A percentile compares a stretch with the other conserved stretches of the same genome.
Evolutionary conservation across 2,113 vertebrate genomes (phyloP).

Genomic region (Tetrax tetrax): DNA sequence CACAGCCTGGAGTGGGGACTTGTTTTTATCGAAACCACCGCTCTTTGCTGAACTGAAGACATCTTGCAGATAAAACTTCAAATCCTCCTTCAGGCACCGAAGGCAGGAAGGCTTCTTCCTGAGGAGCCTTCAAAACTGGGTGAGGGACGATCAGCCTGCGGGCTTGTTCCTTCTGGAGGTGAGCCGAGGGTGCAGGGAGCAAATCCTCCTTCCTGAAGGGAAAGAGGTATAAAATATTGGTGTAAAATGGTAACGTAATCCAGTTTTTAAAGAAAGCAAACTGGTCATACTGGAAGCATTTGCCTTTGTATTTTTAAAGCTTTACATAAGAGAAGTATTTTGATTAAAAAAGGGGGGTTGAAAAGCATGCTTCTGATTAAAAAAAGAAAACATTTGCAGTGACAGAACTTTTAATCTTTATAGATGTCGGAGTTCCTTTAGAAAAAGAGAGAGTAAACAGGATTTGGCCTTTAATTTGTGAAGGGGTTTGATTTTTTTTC

Average conservation of each 20-base stretch:
- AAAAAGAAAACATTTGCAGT: neutral
- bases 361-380: neutral
- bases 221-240: neutral
- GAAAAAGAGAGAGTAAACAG: slow-evolving; percentile 47
- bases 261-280: neutral
- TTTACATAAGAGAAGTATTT: neutral
- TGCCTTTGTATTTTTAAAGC: neutral
- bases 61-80: too few relatives aligned
- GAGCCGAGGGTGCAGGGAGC: neutral
- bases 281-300: neutral
- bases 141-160: fast-evolving
- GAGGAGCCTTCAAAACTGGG: neutral
- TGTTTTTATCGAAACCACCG: fast-evolving
- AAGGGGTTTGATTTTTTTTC: slow-evolving; percentile 37
- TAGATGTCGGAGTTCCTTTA: slow-evolving; percentile 47
- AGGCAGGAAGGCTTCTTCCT: neutral
- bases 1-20: neutral
- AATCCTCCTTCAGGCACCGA: neutral
- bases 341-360: neutral
- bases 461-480: slow-evolving; percentile 63
- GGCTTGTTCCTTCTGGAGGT: neutral
- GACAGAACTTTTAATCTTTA: slow-evolving; percentile 38
- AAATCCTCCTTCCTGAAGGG: neutral
- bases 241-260: neutral
- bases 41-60: neutral